These are phyloP conservation scores for Brachyhypopomus occidentalis DNA, from an alignment of 2,113 vertebrate species.

Conservation along the genomic window DNA sequence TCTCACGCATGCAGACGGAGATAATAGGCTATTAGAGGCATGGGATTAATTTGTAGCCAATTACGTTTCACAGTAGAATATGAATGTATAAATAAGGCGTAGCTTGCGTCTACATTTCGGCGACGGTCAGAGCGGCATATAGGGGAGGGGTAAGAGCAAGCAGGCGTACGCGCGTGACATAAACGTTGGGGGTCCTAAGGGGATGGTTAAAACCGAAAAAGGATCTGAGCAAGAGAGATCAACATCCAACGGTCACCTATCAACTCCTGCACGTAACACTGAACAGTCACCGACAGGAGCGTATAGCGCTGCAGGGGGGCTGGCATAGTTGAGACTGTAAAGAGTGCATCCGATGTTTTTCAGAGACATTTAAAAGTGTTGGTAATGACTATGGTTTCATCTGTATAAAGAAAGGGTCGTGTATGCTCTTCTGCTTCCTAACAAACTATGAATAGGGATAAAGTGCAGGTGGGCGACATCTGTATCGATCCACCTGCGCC, in stretches of 20 bases:
- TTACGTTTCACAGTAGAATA: constrained; percentile 82
- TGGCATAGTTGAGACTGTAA: background rate
- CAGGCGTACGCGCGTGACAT: constrained; percentile 57
- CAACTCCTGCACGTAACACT: constrained; percentile 62
- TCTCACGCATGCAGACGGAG: constrained; percentile 70
- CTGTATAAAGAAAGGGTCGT: constrained; percentile 18
- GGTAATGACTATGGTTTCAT: constrained; percentile 41
- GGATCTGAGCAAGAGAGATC: constrained; percentile 63
- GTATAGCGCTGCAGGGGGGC: background rate
- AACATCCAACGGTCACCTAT: constrained; percentile 62
- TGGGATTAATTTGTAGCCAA: constrained; percentile 91
- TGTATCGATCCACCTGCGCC: constrained; percentile 67
- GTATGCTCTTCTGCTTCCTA: no score
- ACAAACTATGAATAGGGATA: constrained; percentile 80
- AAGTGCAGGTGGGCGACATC: constrained; percentile 74
- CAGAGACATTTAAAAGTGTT: background rate
- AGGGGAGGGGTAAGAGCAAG: constrained; percentile 35
- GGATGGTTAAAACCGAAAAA: constrained; percentile 68
- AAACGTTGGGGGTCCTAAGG: constrained; percentile 62
- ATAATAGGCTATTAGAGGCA: constrained; percentile 80
- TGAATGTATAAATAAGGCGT: constrained; percentile 80
- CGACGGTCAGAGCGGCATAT: constrained; percentile 38
- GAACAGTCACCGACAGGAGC: constrained; percentile 46
- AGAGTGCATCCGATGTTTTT: background rate
- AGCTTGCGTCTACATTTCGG: constrained; percentile 54